A percentile compares a stretch with the other conserved stretches of the same genome.
Conservation (phyloP, 2,888 invertebrate genomes). For the Scaptomyza parva region DNA sequence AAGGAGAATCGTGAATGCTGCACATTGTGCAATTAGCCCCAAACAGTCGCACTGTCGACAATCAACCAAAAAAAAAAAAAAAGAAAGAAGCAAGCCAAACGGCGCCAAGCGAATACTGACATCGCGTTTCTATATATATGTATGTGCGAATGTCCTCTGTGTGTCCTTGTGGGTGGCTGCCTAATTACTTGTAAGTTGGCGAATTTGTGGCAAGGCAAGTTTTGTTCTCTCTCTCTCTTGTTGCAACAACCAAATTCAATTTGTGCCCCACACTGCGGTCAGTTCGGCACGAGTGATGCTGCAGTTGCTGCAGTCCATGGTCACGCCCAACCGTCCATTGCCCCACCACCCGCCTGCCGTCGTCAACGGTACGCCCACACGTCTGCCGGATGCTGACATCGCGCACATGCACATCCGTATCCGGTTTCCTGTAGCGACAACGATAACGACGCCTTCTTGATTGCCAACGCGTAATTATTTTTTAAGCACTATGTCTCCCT, state of each 20-base stretch:
- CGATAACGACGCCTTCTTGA: slow-evolving; percentile 67
- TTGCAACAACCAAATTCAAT: slow-evolving; percentile 79
- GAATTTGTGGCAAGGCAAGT: slow-evolving; percentile 78
- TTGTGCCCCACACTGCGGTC: slow-evolving; percentile 57
- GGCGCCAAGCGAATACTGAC: slow-evolving; percentile 60
- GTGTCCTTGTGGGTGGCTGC: slow-evolving; percentile 47
- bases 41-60: slow-evolving; percentile 60
- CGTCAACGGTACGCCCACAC: slow-evolving; percentile 2
- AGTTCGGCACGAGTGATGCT: slow-evolving; percentile 20
- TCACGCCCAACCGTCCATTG: slow-evolving; percentile 31
- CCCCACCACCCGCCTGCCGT: neutral
- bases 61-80: slow-evolving; percentile 34
- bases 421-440: slow-evolving; percentile 72
- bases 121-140: slow-evolving; percentile 41
- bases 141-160: slow-evolving; percentile 60
- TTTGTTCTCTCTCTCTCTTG: slow-evolving; percentile 33
- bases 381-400: slow-evolving; percentile 69
- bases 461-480: slow-evolving; percentile 80
- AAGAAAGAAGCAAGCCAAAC: slow-evolving; percentile 26
- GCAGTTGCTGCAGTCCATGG: slow-evolving; percentile 15
- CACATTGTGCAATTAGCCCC: slow-evolving; percentile 75
- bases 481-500: slow-evolving; percentile 76
- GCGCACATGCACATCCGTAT: slow-evolving; percentile 72
- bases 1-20: slow-evolving; percentile 12
- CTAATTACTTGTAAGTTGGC: slow-evolving; percentile 83